Evolutionary conservation across 2,113 vertebrate species (phyloP), one percentile per base, ranked within the genome.

Genomic region (Axis porcinus): DNA sequence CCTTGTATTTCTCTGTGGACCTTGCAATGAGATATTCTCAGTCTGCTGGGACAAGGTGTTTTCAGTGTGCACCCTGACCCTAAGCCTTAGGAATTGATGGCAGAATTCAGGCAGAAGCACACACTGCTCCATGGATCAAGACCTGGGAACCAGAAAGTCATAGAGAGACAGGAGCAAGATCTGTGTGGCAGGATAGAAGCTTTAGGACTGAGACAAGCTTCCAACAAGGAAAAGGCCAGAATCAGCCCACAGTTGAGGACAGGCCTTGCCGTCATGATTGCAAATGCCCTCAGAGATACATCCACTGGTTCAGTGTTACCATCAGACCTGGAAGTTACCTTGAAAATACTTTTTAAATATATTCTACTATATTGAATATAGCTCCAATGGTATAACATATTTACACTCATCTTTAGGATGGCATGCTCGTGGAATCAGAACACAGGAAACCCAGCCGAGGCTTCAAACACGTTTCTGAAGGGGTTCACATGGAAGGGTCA

Each of bases 361-460:
- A 1, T 67, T n/a, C 33, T n/a, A n/a, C 1, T 67, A n/a, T n/a
- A n/a, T 5, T 67, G 62, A 67, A 1, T n/a, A 67, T n/a, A 19
- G 62, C 1, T n/a, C 16, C 62, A 67, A 67, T 1, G 7, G 62
- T n/a, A 19, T 67, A 67, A n/a, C 62, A 67, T 67, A n/a, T 67
- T 67, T 67, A 67, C 3, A 67, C 4, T 67, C 62, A 67, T n/a
- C 33, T 10, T 67, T 67, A n/a, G 7, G 16, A 16, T 67, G 16
- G 62, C 60, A n/a, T 67, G 62, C 33, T 67, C 62, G n/a, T 67
- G 14, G 45, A n/a, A 47, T 52, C 86, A 67, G 14, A 21, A 52
- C 3, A 52, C 33, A 36, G n/a, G 14, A 50, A 36, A 52, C 7
- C 13, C 21, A 54, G 23, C 23, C 0, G 0, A n/a, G 23, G 54